phyloP scores from a whole-genome alignment of 2,888 invertebrate genomes.

The Cephus pygmeus region DNA sequence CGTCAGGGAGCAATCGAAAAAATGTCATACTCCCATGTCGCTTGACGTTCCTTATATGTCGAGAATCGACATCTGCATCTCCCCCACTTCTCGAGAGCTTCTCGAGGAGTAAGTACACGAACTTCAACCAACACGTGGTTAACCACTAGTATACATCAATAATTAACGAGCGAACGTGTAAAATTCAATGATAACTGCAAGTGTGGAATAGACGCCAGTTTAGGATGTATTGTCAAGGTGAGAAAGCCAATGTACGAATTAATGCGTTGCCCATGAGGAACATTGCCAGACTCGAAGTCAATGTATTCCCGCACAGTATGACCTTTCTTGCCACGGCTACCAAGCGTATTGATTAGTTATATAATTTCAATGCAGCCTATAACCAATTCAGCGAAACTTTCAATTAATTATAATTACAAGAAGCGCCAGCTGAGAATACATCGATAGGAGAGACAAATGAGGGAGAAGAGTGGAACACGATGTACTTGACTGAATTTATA shows the following conservation, averaged over 20 bases:
- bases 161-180: not conserved
- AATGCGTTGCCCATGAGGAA: slow-evolving; percentile 4
- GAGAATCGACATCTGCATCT: slow-evolving; percentile 28
- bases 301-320: slow-evolving; percentile 1
- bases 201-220: not conserved
- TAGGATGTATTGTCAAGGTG: slow-evolving; percentile 1
- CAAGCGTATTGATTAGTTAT: not conserved
- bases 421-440: not conserved
- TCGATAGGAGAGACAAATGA: not conserved
- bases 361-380: not conserved
- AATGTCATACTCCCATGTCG: slow-evolving; percentile 45
- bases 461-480: slow-evolving; percentile 10
- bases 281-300: not conserved
- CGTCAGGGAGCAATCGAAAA: slow-evolving; percentile 46
- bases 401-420: no score
- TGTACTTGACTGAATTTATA: slow-evolving; percentile 20
- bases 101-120: not conserved
- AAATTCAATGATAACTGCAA: slow-evolving; percentile 1
- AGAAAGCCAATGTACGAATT: slow-evolving; percentile 11
- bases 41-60: slow-evolving; percentile 55
- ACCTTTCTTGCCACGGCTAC: not conserved
- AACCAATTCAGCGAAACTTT: not conserved
- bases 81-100: slow-evolving; percentile 14
- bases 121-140: not conserved
- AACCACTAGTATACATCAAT: not conserved